A percentile compares a stretch with the other conserved stretches of the same genome.
Evolutionary conservation across 1,140 invertebrate species (phyloP).

Genomic region (Brachionus manjavacas): DNA sequence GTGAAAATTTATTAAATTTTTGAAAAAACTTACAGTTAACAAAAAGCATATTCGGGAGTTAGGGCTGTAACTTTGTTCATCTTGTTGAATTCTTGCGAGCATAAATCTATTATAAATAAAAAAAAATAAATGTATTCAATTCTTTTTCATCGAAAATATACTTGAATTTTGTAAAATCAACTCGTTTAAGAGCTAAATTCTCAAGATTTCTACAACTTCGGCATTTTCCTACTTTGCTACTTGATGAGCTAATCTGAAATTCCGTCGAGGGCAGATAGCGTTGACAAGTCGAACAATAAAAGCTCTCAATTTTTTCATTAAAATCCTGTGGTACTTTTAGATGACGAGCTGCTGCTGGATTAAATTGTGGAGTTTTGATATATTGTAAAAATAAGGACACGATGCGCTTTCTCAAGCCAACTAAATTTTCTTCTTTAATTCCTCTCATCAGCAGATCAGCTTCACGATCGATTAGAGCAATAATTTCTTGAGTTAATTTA

Average conservation of each 20-base stretch:
- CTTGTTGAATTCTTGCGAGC: slow-evolving; percentile 22
- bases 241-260: slow-evolving; percentile 47
- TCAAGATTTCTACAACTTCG: slow-evolving; percentile 53
- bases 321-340: slow-evolving; percentile 51
- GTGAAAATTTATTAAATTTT: neutral
- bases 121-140: too few species aligned
- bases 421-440: slow-evolving; percentile 55
- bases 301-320: slow-evolving; percentile 52
- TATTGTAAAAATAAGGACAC: slow-evolving; percentile 58
- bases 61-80: neutral
- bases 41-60: slow-evolving; percentile 35
- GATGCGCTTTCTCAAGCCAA: slow-evolving; percentile 56
- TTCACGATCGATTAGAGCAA: slow-evolving; percentile 57
- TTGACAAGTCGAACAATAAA: slow-evolving; percentile 56
- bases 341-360: slow-evolving; percentile 55
- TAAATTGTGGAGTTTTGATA: slow-evolving; percentile 58
- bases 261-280: slow-evolving; percentile 55
- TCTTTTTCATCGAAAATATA: neutral
- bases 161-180: slow-evolving; percentile 50
- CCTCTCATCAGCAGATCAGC: slow-evolving; percentile 58
- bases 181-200: slow-evolving; percentile 54
- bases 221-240: slow-evolving; percentile 51
- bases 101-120: neutral
- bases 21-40: neutral
- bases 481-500: slow-evolving; percentile 57